These are phyloP conservation scores for Falco rusticolus DNA, from an alignment of 2,797 vertebrate species.

Conservation along the genomic window DNA sequence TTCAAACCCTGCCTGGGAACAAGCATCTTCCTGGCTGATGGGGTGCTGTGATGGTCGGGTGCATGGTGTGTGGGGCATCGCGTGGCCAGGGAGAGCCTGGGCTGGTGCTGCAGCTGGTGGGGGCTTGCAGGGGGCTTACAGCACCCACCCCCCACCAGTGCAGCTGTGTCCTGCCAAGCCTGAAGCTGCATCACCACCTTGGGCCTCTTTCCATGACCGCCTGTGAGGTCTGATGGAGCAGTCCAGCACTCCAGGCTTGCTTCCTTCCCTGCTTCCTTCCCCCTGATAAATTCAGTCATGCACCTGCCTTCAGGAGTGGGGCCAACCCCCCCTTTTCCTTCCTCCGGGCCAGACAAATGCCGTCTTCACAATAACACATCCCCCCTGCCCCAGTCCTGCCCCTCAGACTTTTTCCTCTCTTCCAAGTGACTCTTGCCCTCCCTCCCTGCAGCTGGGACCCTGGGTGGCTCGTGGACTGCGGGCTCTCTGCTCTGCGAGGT, in stretches of 20 bases:
- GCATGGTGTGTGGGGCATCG: rapidly evolving
- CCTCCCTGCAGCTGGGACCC: not conserved
- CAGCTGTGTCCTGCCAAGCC: not conserved
- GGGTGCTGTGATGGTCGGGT: not conserved
- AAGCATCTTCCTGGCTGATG: rapidly evolving
- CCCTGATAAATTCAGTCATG: not conserved
- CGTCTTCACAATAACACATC: not conserved
- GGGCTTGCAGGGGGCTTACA: not conserved
- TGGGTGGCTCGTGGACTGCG: rapidly evolving
- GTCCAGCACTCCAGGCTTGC: not conserved
- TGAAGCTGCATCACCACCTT: rapidly evolving
- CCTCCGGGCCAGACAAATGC: not conserved
- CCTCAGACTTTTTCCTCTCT: not conserved
- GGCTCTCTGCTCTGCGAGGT: not conserved
- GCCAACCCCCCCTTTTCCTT: conserved; percentile 23
- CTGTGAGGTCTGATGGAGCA: not conserved
- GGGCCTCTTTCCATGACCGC: not conserved
- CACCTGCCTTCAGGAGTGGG: conserved; percentile 13
- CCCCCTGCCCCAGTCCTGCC: not conserved
- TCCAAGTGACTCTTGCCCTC: not conserved
- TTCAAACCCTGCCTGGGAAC: not conserved
- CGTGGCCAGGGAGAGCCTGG: not conserved
- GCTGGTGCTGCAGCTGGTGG: rapidly evolving
- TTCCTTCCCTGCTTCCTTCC: conserved; percentile 61
- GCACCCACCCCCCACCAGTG: rapidly evolving